Evolutionary conservation across 2,888 invertebrate genomes (phyloP), one percentile per base, ranked within the genome.

Genomic region (Orchestes rusci): DNA sequence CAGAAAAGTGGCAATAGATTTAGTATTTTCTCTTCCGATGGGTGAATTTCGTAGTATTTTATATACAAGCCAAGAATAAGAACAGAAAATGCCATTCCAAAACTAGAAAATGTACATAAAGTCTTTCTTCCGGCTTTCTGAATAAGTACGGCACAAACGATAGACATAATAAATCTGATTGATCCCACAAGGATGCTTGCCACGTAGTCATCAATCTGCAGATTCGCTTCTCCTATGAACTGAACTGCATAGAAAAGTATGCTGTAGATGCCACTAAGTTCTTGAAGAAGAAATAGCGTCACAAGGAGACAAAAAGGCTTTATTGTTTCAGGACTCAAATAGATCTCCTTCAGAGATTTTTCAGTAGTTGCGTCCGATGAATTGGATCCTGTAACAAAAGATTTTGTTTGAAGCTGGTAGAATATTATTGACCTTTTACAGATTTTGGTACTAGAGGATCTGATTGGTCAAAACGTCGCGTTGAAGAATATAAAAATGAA

Each of bases 241-340:
- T 74, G 78, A 1, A 83, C 82, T 0, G 83, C 80, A 59, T 84
- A 84, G 58, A 80, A 84, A 31, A 84, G 62, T 27, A 84, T 79
- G 0, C 82, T 74, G 64, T 84, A 84, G 39, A 84, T 81, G 0
- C 84, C 84, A 0, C 81, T 81, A 59, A 82, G 71, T 61, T 83
- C 83, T 72, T 84, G 84, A 7, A 79, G 65, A 59, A 83, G 78
- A 66, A 84, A 83, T 1, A 84, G 76, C 0, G 73, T 63, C 2
- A 83, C 72, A 2, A 84, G 66, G 16, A 82, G 70, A 2, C 17
- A 74, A 61, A 62, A 83, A 0, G 84, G 84, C 58, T 80, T 82
- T 52, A 82, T 66, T 0, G 81, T 79, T 49, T 72, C 74, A 5
- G 76, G 68, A 38, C 72, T 69, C 39, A 71, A 71, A 55, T 52